phyloP scores from a whole-genome alignment of 2,797 vertebrate genomes.

The Microctenopoma lineatum region DNA sequence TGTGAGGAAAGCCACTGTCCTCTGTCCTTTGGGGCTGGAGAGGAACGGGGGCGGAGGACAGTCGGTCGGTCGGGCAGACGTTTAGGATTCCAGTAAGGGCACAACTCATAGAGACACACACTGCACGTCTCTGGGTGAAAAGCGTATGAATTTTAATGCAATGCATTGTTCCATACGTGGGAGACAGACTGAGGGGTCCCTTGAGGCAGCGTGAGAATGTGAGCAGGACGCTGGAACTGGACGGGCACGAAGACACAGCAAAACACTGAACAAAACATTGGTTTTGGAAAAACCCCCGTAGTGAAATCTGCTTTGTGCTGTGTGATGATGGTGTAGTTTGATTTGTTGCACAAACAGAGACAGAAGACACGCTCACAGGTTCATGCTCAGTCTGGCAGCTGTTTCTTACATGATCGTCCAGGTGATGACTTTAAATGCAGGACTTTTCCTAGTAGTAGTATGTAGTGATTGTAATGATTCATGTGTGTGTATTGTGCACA shows the following conservation, averaged over 20 bases:
- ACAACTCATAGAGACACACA: constrained; percentile 68
- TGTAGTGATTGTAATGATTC: not conserved
- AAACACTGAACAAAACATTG: constrained; percentile 20
- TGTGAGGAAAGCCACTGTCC: constrained; percentile 82
- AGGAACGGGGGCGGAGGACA: constrained; percentile 58
- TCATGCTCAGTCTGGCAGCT: not conserved
- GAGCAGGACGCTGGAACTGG: constrained; percentile 52
- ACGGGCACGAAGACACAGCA: constrained; percentile 24
- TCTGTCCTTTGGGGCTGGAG: constrained; percentile 65
- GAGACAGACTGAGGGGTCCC: constrained; percentile 67
- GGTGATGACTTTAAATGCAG: not conserved
- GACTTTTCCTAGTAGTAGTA: too few relatives aligned
- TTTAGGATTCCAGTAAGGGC: constrained; percentile 80
- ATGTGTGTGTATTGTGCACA: not conserved
- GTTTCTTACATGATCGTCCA: too few relatives aligned
- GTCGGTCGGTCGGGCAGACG: constrained; percentile 51
- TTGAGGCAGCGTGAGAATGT: constrained; percentile 61
- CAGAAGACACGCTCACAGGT: too few relatives aligned
- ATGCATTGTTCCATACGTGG: constrained; percentile 77
- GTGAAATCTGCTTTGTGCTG: constrained; percentile 20
- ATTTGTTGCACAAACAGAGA: too few relatives aligned
- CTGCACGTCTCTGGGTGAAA: constrained; percentile 73
- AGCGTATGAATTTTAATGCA: constrained; percentile 81
- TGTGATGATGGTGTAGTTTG: not conserved
- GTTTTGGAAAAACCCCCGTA: constrained; percentile 19